A percentile compares a stretch with the other conserved stretches of the same genome.
Evolutionary conservation across 2,797 vertebrate species (phyloP).

Genomic region (Pseudochromis fuscus): DNA sequence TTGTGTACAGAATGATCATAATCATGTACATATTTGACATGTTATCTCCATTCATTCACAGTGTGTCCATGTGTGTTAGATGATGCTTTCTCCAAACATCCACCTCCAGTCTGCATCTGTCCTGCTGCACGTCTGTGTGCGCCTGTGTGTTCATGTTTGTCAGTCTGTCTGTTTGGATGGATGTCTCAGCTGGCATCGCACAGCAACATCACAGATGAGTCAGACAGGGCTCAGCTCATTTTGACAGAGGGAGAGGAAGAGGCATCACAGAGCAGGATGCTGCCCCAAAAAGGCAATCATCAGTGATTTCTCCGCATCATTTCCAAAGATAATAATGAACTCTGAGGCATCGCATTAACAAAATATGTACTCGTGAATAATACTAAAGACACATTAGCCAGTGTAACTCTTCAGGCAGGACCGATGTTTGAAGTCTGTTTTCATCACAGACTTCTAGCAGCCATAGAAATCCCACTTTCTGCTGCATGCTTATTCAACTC

Average conservation of each 20-base stretch:
- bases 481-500: conserved; percentile 39
- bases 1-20: no score
- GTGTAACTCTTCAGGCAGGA: conserved; percentile 21
- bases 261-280: conserved; percentile 36
- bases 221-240: conserved; percentile 59
- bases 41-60: no score
- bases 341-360: conserved; percentile 22
- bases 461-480: conserved; percentile 42
- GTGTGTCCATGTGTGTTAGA: background rate
- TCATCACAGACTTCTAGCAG: conserved; percentile 22
- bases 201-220: conserved; percentile 70
- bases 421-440: conserved; percentile 23
- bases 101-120: conserved; percentile 18
- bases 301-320: conserved; percentile 13
- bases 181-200: conserved; percentile 71
- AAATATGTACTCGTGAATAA: background rate
- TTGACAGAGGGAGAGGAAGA: conserved; percentile 45
- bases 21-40: no score
- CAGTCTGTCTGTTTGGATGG: conserved; percentile 65
- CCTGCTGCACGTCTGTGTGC: conserved; percentile 12
- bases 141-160: conserved; percentile 52
- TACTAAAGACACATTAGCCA: background rate
- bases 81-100: conserved; percentile 13
- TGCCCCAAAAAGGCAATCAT: conserved; percentile 39
- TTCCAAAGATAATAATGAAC: conserved; percentile 15